Evolutionary conservation across 2,888 invertebrate species (phyloP).

Genomic region (Trichacis sp.): DNA sequence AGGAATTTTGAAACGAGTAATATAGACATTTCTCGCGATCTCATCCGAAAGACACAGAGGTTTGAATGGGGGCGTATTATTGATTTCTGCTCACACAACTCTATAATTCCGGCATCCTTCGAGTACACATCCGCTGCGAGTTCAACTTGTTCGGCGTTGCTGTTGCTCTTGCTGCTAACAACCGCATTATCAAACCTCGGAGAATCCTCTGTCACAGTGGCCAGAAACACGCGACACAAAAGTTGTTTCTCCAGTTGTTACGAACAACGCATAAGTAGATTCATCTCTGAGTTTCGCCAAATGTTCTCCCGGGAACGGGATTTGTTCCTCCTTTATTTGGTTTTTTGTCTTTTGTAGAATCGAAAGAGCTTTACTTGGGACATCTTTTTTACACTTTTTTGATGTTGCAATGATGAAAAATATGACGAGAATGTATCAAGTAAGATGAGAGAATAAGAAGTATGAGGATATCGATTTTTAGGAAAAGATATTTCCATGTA

Average conservation of each 20-base stretch:
- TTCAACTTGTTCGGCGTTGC: constrained; percentile 8
- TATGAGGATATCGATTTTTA: too few species aligned
- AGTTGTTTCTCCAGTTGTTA: constrained; percentile 16
- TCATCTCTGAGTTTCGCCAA: constrained; percentile 1
- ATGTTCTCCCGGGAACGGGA: not conserved
- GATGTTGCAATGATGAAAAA: too few species aligned
- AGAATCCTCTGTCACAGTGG: constrained; percentile 4
- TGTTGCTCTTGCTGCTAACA: constrained; percentile 29
- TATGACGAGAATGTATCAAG: too few species aligned
- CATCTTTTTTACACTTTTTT: too few species aligned
- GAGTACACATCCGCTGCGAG: constrained; percentile 7
- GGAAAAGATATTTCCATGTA: too few species aligned
- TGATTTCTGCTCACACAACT: constrained; percentile 57
- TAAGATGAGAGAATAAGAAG: too few species aligned
- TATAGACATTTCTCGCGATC: constrained; percentile 3
- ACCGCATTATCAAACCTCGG: constrained; percentile 23
- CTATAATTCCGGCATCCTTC: too few species aligned
- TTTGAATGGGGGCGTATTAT: constrained; percentile 61
- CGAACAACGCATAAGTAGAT: constrained; percentile 14
- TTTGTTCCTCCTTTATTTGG: not conserved
- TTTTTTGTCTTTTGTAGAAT: too few species aligned
- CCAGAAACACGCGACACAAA: constrained; percentile 3
- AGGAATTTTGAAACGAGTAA: not conserved
- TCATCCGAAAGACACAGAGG: constrained; percentile 38
- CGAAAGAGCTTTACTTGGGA: too few species aligned